Evolutionary conservation across 1,140 invertebrate genomes (phyloP).

Genomic region (Anastrepha ludens): DNA sequence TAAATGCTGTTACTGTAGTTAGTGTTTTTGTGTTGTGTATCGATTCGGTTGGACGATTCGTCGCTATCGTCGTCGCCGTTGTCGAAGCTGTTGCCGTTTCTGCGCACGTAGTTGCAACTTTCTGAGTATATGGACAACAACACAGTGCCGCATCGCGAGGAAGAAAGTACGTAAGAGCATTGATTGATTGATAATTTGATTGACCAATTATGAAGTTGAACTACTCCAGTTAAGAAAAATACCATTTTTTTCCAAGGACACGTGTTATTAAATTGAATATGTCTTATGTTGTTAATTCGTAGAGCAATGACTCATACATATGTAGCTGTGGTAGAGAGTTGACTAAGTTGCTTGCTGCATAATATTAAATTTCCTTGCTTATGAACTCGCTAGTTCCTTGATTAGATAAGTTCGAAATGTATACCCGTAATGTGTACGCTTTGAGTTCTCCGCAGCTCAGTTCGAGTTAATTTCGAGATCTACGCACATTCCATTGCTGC

Average conservation of each 20-base stretch:
- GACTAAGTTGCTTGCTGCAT: no score
- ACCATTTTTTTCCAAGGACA: not conserved
- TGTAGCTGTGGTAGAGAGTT: not conserved
- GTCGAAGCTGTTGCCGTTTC: not conserved
- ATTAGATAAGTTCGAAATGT: not conserved
- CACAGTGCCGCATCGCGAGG: constrained; percentile 19
- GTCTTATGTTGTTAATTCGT: not conserved
- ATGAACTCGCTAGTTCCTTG: not conserved
- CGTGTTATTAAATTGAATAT: not conserved
- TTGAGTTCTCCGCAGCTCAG: not conserved
- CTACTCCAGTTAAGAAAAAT: not conserved
- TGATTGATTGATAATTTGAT: constrained; percentile 34
- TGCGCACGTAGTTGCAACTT: constrained; percentile 48
- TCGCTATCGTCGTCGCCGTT: not conserved
- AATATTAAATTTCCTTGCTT: no score
- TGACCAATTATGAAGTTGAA: not conserved
- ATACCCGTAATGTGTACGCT: not conserved
- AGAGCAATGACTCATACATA: constrained; percentile 13
- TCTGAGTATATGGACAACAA: constrained; percentile 51
- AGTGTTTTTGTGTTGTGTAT: constrained; percentile 27
- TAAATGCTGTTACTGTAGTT: constrained; percentile 19
- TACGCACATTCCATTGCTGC: constrained; percentile 41
- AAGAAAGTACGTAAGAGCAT: constrained; percentile 47
- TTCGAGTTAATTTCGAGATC: not conserved
- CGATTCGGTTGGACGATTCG: constrained; percentile 44